Evolutionary conservation across 2,888 invertebrate species (phyloP), one percentile per base, ranked within the genome.

Genomic region (Drosophila paranaensis): DNA sequence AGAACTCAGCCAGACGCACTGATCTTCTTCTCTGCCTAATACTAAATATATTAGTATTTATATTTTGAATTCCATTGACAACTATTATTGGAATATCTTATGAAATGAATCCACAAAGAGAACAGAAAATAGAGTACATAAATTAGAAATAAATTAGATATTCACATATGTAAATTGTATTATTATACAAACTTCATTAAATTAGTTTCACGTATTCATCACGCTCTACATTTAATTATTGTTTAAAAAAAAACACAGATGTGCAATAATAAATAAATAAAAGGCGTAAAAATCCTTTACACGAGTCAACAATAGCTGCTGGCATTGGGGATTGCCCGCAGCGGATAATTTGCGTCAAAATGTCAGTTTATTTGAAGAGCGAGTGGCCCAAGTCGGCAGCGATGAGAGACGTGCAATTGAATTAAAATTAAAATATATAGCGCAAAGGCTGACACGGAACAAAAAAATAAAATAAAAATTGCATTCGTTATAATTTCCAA

Each of bases 381-480:
- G 71, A 56, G 61, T 53, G 65, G 63, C 64, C 53, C 65, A 69
- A 64, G 71, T 70, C 50, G 46, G 62, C 33, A 40, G 61, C 72
- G 72, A 67, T 72, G 83, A 81, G 79, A 76, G 82, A 76, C 80
- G 76, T 82, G 79, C 81, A 86, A 89, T 89, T 89, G 89, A 89
- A 86, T 89, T 89, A 88, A 86, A 89, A 89, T 85, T 88, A 82
- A 89, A 89, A 89, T 85, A 80, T 79, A 70, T 73, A 79, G 65
- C 74, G 56, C 71, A 71, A 51, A 71, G 56, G 62, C 63, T 37
- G 43, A 14, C 35, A 39, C 39, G 42, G 25, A 33, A 42, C 11
- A 65, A 62, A 74, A 25, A 10, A 48, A 48, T 48, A 3, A 33
- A 33, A 33, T 50, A 33, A 50, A 50, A 50, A 50, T 50, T 64